Percentiles rank a stretch among this genome's conserved stretches.
phyloP scores from a whole-genome alignment of 2,113 vertebrate genomes.

The Neodon shergylaensis region DNA sequence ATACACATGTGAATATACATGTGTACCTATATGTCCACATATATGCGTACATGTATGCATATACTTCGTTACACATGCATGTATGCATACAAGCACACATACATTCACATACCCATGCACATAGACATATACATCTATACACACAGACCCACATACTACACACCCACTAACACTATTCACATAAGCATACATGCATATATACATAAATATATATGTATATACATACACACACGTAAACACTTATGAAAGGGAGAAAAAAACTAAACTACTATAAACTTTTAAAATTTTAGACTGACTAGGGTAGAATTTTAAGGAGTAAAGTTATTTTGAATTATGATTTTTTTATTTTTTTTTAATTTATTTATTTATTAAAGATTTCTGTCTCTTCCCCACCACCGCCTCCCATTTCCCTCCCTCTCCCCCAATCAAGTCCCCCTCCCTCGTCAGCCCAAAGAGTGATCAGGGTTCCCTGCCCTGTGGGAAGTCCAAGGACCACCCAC shows the following conservation, averaged over 20 bases:
- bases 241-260: not conserved
- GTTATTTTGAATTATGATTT: constrained; percentile 30
- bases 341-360: too few species aligned
- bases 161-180: not conserved
- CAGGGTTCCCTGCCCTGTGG: too few species aligned
- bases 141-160: not conserved
- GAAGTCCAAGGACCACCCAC: too few species aligned
- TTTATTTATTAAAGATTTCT: too few species aligned
- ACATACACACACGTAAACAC: not conserved
- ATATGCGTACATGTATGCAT: not conserved
- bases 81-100: not conserved
- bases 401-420: too few species aligned
- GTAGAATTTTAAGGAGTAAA: not conserved
- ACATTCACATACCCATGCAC: not conserved
- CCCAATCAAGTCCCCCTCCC: too few species aligned
- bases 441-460: too few species aligned
- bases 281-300: not conserved
- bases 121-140: not conserved
- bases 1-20: not conserved
- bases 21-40: not conserved
- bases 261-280: not conserved
- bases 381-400: too few species aligned
- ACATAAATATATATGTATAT: too few species aligned
- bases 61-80: not conserved
- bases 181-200: not conserved